Evolutionary conservation across 1,140 invertebrate species (phyloP), one percentile per base, ranked within the genome.

Genomic region (Chironomus tepperi): DNA sequence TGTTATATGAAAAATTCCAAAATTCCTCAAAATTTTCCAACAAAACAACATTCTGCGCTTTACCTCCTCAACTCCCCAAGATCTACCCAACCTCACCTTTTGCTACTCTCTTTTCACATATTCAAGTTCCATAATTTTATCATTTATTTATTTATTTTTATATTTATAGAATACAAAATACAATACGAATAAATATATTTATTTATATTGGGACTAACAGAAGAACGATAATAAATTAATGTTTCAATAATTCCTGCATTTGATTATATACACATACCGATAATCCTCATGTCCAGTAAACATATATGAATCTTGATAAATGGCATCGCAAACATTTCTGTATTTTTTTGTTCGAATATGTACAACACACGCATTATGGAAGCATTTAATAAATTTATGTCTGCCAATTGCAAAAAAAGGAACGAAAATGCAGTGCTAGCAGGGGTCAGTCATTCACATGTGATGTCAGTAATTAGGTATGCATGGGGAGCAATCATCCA

Each of bases 301-400:
- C 47, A 57, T 57, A n/a, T n/a, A 57, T 57, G 47, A 57, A 57
- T 57, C 47, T 57, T 57, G 47, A 57, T 57, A 57, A 57, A 57
- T 57, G 47, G 47, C 47, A 57, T 15, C 47, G 47, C 47, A 57
- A 57, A 57, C n/a, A 57, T n/a, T 57, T 57, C n/a, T 57, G 47
- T 57, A 57, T 57, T 57, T 15, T 15, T 15, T 15, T 15, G 47
- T 57, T 15, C 47, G n/a, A 57, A 57, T 57, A 57, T 57, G 47
- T 57, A 57, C 24, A 34, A 34, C 47, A n/a, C 47, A 57, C 47
- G 47, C 47, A 57, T 57, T 57, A 57, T 57, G n/a, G 47, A 57
- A 70, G 65, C 65, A 70, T 70, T 70, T 70, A 70, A 70, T 70
- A 70, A 70, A 70, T 70, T 70, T 70, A 18, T 70, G 65, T 70